A percentile compares a stretch with the other conserved stretches of the same genome.
Evolutionary conservation across 2,888 invertebrate species (phyloP).

Genomic region (Tuta absoluta): DNA sequence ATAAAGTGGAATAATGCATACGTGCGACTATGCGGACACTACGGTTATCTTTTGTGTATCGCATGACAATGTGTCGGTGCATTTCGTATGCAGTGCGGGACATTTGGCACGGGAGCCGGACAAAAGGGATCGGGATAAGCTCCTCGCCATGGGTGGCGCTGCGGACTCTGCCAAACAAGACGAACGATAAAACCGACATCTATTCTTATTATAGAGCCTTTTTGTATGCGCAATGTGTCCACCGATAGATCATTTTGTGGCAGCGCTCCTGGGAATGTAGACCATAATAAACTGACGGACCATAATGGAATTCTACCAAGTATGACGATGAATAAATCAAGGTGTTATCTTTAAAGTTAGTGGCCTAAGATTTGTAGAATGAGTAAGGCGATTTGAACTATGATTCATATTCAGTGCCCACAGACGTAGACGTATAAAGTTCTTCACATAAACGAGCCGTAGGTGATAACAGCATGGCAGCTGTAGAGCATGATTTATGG

Average conservation of each 20-base stretch:
- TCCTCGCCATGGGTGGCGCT: constrained; percentile 66
- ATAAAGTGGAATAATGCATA: constrained; percentile 24
- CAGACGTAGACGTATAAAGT: constrained; percentile 18
- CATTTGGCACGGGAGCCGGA: constrained; percentile 66
- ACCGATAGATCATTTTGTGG: background rate
- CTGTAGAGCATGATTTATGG: constrained; percentile 24
- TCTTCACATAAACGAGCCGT: constrained; percentile 21
- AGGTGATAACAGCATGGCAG: constrained; percentile 25
- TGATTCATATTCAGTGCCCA: constrained; percentile 12
- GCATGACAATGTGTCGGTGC: constrained; percentile 58
- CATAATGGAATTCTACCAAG: background rate
- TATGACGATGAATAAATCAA: background rate
- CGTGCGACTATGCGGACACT: constrained; percentile 41
- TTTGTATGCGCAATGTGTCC: constrained; percentile 24
- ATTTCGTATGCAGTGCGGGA: constrained; percentile 66
- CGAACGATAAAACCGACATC: constrained; percentile 6
- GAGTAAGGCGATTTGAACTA: background rate
- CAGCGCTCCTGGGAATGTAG: constrained; percentile 3
- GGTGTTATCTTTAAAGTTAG: background rate
- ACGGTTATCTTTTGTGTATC: constrained; percentile 62
- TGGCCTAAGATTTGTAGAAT: background rate
- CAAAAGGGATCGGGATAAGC: constrained; percentile 63
- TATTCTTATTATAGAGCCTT: background rate
- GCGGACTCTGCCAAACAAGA: constrained; percentile 26
- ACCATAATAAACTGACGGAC: constrained; percentile 1